Evolutionary conservation across 2,888 invertebrate genomes (phyloP), one percentile per base, ranked within the genome.

Genomic region (Macaria liturata): DNA sequence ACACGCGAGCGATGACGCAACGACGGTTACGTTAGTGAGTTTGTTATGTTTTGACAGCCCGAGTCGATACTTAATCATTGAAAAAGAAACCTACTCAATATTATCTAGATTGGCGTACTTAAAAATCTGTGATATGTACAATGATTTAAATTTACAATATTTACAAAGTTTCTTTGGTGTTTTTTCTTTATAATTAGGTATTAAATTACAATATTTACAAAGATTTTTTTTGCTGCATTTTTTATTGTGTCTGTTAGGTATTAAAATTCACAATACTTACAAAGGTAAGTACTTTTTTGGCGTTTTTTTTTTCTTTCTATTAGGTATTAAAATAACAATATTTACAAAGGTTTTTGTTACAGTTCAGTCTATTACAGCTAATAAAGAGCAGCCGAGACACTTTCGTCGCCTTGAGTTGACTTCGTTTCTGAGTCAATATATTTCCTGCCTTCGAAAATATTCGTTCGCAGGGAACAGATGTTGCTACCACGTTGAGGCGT

Each of bases 391-490:
- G 40, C 40, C 40, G 49, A 4, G 49, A 49, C n/a, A 49, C 8
- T 49, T 49, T 49, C 30, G 20, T 40, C 4, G 49, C 39, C 6
- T 49, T 49, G 3, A 49, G 49, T n/a, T 49, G 47, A 4, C 37
- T 47, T 20, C 49, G 30, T 49, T 49, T 31, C 31, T 31, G 31
- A 9, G 47, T 47, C 32, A 37, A 7, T 34, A 47, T 47, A n/a
- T 47, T 46, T n/a, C 49, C 49, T 4, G 53, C 47, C 6, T 54
- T 48, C 2, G 54, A 54, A 34, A 54, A 54, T 3, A 54, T 34
- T 5, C 54, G 47, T 20, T 54, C 54, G n/a, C 47, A 54, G 6
- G 54, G 54, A 3, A 57, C 51, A 4, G 57, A 57, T 6, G 57
- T 57, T 4, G 57, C 57, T n/a, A 30, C 32, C 3, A 48, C 47